A percentile compares a stretch with the other conserved stretches of the same genome.
These are phyloP conservation scores for Papio anubis DNA, from an alignment of 2,113 vertebrate genomes.

Conservation along the genomic window DNA sequence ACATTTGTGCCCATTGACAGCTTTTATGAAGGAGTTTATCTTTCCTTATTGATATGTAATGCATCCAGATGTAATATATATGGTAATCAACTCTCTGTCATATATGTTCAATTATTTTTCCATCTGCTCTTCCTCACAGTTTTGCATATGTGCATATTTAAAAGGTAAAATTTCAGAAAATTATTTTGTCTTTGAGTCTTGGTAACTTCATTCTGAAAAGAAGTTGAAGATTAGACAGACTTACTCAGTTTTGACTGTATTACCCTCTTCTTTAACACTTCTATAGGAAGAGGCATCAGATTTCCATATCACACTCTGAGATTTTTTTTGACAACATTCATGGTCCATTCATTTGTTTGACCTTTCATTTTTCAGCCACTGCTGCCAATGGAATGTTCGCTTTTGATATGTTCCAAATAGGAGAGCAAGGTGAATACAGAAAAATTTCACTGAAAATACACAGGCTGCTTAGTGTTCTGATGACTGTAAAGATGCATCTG, in stretches of 20 bases:
- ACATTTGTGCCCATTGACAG: background rate
- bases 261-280: background rate
- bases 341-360: fast-evolving
- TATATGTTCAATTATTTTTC: slow-evolving; percentile 3
- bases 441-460: background rate
- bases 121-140: background rate
- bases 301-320: background rate
- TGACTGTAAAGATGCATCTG: background rate
- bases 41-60: background rate
- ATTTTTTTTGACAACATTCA: background rate
- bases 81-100: background rate
- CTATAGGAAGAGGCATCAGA: fast-evolving
- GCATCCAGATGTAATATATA: background rate
- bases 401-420: background rate
- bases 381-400: background rate
- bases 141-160: slow-evolving; percentile 16
- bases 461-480: background rate
- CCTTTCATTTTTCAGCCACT: background rate
- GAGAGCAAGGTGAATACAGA: background rate
- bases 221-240: background rate
- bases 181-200: background rate
- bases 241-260: background rate
- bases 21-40: background rate
- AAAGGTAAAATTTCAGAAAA: background rate
- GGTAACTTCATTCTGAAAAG: background rate